Evolutionary conservation across 1,140 invertebrate genomes (phyloP).

Genomic region (Caenorhabditis brenneri): DNA sequence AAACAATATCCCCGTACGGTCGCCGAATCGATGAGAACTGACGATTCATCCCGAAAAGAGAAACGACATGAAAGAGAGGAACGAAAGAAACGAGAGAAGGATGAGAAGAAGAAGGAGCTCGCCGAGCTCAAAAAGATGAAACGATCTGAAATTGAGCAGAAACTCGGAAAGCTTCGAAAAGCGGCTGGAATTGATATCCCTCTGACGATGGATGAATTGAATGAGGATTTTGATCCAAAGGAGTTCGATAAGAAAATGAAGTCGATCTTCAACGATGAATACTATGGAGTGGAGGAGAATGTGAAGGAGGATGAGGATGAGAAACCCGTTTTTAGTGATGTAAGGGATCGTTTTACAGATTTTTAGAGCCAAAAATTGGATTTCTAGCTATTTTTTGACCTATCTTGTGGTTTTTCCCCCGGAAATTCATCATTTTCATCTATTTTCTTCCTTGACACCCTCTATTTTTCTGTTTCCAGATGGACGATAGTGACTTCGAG

Average conservation of each 20-base stretch:
- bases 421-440: too few relatives aligned
- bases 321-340: constrained; percentile 60
- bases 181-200: constrained; percentile 81
- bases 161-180: constrained; percentile 84
- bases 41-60: constrained; percentile 80
- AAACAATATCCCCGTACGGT: constrained; percentile 89
- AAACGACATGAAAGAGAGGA: constrained; percentile 81
- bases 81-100: constrained; percentile 81
- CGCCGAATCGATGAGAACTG: constrained; percentile 81
- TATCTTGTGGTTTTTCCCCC: too few relatives aligned
- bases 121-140: constrained; percentile 33
- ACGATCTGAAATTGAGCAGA: constrained; percentile 85
- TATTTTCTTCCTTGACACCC: too few relatives aligned
- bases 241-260: constrained; percentile 86
- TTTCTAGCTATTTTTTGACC: too few relatives aligned
- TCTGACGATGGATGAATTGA: constrained; percentile 76
- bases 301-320: constrained; percentile 73
- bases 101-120: constrained; percentile 83
- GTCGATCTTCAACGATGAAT: constrained; percentile 83
- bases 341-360: neutral
- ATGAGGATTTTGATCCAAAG: constrained; percentile 90
- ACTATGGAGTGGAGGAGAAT: constrained; percentile 77
- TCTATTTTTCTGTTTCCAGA: neutral
- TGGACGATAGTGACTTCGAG: constrained; percentile 28
- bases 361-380: too few relatives aligned